phyloP scores from a whole-genome alignment of 2,797 vertebrate genomes.

The Arnoldichthys spilopterus region DNA sequence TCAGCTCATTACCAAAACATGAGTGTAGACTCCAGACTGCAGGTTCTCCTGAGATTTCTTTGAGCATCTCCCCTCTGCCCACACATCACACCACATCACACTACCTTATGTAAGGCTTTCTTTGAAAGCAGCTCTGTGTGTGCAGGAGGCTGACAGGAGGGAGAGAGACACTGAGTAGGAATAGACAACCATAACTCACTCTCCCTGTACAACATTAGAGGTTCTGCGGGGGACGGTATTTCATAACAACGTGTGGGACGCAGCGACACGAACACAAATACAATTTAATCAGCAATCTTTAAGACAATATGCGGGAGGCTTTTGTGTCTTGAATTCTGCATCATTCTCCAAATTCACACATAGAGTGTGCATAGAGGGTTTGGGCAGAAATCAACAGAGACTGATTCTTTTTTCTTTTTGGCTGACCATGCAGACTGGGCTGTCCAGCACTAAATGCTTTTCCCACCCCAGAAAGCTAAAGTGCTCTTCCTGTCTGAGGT shows the following conservation, averaged over 20 bases:
- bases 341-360: background rate
- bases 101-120: slow-evolving; percentile 47
- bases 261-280: background rate
- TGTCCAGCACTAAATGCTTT: background rate
- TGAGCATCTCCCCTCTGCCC: slow-evolving; percentile 39
- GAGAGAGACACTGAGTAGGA: slow-evolving; percentile 3
- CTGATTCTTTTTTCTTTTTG: background rate
- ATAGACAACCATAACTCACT: slow-evolving; percentile 39
- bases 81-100: slow-evolving; percentile 42
- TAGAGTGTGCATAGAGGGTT: background rate
- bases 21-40: slow-evolving; percentile 58
- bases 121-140: slow-evolving; percentile 53
- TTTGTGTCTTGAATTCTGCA: background rate
- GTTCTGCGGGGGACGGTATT: slow-evolving; percentile 23
- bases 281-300: background rate
- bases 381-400: too few relatives aligned
- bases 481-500: background rate
- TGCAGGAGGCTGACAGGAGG: slow-evolving; percentile 16
- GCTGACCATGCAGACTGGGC: slow-evolving; percentile 2
- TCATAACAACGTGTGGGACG: background rate
- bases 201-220: slow-evolving; percentile 12
- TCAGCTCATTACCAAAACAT: slow-evolving; percentile 69
- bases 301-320: background rate
- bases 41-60: slow-evolving; percentile 42
- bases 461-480: background rate